phyloP scores from a whole-genome alignment of 2,797 vertebrate genomes.

The Catamblyrhynchus diadema region DNA sequence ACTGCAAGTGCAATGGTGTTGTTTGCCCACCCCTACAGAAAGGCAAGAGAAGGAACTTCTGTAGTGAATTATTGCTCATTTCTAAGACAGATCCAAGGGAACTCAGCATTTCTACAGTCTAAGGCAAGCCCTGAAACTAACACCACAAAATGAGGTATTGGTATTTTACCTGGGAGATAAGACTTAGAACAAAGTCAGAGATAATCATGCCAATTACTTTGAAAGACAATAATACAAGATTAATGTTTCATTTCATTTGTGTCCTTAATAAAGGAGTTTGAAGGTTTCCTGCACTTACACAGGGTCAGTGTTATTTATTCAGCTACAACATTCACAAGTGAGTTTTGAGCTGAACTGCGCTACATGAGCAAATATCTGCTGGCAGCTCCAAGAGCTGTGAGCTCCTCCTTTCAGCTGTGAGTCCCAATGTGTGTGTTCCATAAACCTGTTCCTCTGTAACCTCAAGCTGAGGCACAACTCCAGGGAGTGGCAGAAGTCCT shows the following conservation, averaged over 20 bases:
- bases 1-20: neutral
- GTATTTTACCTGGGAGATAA: slow-evolving; percentile 6
- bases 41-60: slow-evolving; percentile 26
- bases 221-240: neutral
- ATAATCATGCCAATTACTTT: slow-evolving; percentile 31
- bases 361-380: neutral
- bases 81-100: neutral
- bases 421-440: neutral
- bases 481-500: neutral
- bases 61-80: neutral
- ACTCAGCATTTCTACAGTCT: slow-evolving; percentile 14
- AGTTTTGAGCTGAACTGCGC: neutral
- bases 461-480: slow-evolving; percentile 13
- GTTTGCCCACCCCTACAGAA: slow-evolving; percentile 38
- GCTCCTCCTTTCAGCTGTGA: neutral
- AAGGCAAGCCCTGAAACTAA: slow-evolving; percentile 55
- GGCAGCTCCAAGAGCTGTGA: neutral
- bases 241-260: neutral
- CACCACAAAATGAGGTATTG: neutral
- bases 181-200: slow-evolving; percentile 17
- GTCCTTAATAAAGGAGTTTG: neutral
- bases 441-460: slow-evolving; percentile 6
- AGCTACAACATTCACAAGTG: neutral
- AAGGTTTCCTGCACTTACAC: slow-evolving; percentile 37
- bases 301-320: neutral